Evolutionary conservation across 2,888 invertebrate genomes (phyloP), one percentile per base, ranked within the genome.

Genomic region (Thecophora atra): DNA sequence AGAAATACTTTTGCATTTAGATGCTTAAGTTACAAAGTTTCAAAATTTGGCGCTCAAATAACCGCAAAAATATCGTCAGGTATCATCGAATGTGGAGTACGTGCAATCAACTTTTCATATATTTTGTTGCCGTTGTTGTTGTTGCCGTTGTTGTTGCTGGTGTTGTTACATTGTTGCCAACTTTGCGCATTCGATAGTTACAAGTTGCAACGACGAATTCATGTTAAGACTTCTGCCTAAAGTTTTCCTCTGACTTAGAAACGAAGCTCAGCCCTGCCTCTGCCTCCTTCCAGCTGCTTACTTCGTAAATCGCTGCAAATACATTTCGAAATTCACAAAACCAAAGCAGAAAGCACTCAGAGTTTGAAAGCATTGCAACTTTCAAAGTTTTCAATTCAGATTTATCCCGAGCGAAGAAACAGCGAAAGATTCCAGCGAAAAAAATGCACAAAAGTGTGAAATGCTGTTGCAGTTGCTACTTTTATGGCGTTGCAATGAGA

Each of bases 131-230:
- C 47, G 30, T 51, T 51, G 28, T 28, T 51, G 30, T 15, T 52
- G 30, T 62, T 62, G 30, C 17, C 37, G 17, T 30, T 63, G 62
- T 37, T 58, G 68, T 24, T 42, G 56, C 44, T 24, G 58, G 15
- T 21, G 58, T 37, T 37, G 42, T 30, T 64, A 28, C 42, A 30
- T 52, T 47, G 47, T 66, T 69, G 44, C 52, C 51, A 70, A 63
- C 58, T 70, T 70, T 51, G 28, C 52, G 21, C 63, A 63, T 63
- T 63, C 63, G 37, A 67, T 64, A 17, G 64, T 63, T 70, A 63
- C 70, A 70, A 70, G 62, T 70, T 70, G 7, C 70, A 52, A 62
- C 28, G n/a, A 63, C 51, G 70, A 54, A n/a, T 70, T 19, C 52
- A 51, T 52, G 19, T 24, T 58, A 44, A 69, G 60, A 60, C 47